Evolutionary conservation across 2,888 invertebrate species (phyloP), one percentile per base, ranked within the genome.

Genomic region (Brachyptera putata): DNA sequence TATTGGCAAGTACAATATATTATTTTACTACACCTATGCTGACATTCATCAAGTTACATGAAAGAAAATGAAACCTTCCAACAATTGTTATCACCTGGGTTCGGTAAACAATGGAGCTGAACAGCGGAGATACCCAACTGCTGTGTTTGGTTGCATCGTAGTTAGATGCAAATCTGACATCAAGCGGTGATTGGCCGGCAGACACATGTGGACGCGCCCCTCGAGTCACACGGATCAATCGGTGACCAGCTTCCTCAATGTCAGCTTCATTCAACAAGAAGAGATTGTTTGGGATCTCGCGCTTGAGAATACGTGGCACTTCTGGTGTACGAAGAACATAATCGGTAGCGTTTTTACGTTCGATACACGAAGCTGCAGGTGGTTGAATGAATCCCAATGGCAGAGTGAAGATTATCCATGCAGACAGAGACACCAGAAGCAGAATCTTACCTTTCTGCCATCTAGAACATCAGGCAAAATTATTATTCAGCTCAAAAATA

Each of bases 341-440:
- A 30, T 84, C 80, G 1, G 87, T 85, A 62, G 79, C 76, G 71
- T 89, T 88, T 60, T 77, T 78, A 7, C 71, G 70, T 3, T 76
- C 70, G 72, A 95, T 84, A 75, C 96, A 97, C n/a, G 89, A 86
- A 57, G 92, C 88, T 1, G 95, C 91, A 39, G 91, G 89, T 0
- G 98, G 97, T 72, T 95, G 92, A 67, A 98, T 92, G 76, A 96
- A 95, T 63, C 95, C 94, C 69, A 99, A 78, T 1, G 96, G 95
- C 68, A 98, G 82, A 43, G 98, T 99, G 79, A 98, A 99, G 61
- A 96, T 83, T 63, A 99, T 91, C 95, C 98, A 97, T 62, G 95
- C 93, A 46, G 91, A 85, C 56, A 99, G 78, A 1, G 97, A 95
- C 53, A 90, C 91, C 59, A 99, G 76, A 61, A 99, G 80, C 67